Evolutionary conservation across 2,113 vertebrate species (phyloP), one percentile per base, ranked within the genome.

Genomic region (Mustela lutreola): DNA sequence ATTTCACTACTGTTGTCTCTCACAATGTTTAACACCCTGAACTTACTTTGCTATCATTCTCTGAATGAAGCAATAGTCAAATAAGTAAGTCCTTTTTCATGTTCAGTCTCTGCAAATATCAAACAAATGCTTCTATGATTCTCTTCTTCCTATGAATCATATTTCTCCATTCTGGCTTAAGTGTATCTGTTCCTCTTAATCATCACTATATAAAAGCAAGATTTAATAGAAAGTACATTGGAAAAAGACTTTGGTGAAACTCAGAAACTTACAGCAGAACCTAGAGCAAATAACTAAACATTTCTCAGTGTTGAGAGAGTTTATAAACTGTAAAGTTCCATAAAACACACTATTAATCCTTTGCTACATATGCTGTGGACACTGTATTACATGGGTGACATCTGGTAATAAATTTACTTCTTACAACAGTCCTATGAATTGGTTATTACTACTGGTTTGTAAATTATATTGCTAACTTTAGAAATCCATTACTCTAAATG

Each of bases 61-160:
- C 19, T 78, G 26, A 82, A n/a, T 87, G 11, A 79, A 84, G 71
- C 58, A 67, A 8, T 63, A 91, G 2, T 73, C 18, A 60, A 82
- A 48, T 85, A 83, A 36, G 11, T 88, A 84, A 85, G 60, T 90
- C 4, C 4, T 89, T 56, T 78, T 53, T 80, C 11, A 78, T 22
- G 36, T 70, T 94, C 28, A 80, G 21, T 75, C 36, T 71, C 18
- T 65, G 9, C 7, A 96, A 96, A 93, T 87, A 92, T 87, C 42
- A 87, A 26, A 48, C 11, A 78, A 56, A 21, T 90, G 48, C 19
- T 92, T 94, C 76, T 22, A 76, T 21, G 16, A 0, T 5, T 5
- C 2, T 6, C 5, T n/a, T 85, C 7, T 71, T 31, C 19, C 15
- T 50, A 33, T 70, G 58, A 89, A 75, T 60, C n/a, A 81, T 53